Evolutionary conservation across 2,888 invertebrate species (phyloP), one percentile per base, ranked within the genome.

Genomic region (Parelbella ahira): DNA sequence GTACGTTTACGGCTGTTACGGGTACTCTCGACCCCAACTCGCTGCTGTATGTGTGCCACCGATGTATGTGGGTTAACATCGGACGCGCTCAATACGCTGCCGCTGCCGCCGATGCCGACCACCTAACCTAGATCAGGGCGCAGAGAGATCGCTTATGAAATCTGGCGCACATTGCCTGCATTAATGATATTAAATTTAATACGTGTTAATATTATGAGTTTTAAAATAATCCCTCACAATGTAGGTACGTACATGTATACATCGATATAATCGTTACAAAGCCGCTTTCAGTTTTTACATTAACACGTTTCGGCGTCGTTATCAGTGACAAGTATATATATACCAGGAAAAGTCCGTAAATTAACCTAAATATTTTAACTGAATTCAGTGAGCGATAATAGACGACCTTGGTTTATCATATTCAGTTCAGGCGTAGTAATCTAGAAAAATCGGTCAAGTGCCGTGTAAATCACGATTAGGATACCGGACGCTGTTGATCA

Each of bases 81-180:
- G 77, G 81, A 74, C 82, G 83, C 84, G 86, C 84, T 87, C 86
- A 77, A 86, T 87, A 87, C 82, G 76, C 78, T 64, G 65, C 72
- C 27, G 75, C 69, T 63, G 70, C 70, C 65, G 72, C 68, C 75
- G 79, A 70, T 75, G 82, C 71, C 84, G 86, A 75, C 83, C 83
- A 84, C 81, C 79, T 87, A 87, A 87, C 87, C 86, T 82, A 86
- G 84, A 84, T 86, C 86, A 86, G 84, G 84, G 84, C 80, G 76
- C 73, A 72, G 83, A 82, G 86, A 87, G 83, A 84, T 83, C 79
- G 83, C 82, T 84, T 84, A 84, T 86, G 83, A 86, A 86, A 86
- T 87, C 82, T 84, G 81, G 84, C 81, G 75, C 82, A 76, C 76
- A 73, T 64, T 61, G 70, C 61, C 80, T 81, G 73, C 77, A 76